Percentiles rank a stretch among this genome's conserved stretches.
These are phyloP conservation scores for Elephas maximus DNA, from an alignment of 2,113 vertebrate genomes.

Conservation along the genomic window DNA sequence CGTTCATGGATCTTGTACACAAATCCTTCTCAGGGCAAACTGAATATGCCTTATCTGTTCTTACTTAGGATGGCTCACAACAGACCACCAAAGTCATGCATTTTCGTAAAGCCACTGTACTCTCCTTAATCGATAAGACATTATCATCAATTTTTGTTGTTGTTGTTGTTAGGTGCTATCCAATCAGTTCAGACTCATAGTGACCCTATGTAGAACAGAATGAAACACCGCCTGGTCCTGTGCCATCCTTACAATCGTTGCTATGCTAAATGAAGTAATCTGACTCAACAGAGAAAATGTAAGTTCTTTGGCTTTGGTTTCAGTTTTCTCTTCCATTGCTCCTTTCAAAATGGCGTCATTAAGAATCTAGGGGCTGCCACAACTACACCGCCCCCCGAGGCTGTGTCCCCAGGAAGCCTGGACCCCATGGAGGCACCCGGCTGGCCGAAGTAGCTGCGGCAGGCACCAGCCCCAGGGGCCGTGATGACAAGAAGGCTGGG, in stretches of 20 bases:
- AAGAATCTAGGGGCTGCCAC: not conserved
- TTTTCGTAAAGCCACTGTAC: constrained; percentile 54
- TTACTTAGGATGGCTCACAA: constrained; percentile 66
- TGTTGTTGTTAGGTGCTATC: no score
- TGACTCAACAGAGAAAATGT: not conserved
- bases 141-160: not conserved
- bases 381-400: no score
- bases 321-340: not conserved
- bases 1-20: constrained; percentile 77
- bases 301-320: not conserved
- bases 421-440: no score
- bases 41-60: constrained; percentile 73
- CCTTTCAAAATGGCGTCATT: not conserved
- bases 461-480: no score
- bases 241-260: no score
- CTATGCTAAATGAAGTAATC: not conserved
- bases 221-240: no score
- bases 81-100: constrained; percentile 67
- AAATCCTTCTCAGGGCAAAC: constrained; percentile 76
- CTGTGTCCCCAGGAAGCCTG: no score
- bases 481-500: no score
- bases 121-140: constrained; percentile 23
- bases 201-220: no score
- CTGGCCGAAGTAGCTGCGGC: no score
- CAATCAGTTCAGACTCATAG: no score